Evolutionary conservation across 2,113 vertebrate genomes (phyloP), one percentile per base, ranked within the genome.

Genomic region (Brienomyrus longianalis): DNA sequence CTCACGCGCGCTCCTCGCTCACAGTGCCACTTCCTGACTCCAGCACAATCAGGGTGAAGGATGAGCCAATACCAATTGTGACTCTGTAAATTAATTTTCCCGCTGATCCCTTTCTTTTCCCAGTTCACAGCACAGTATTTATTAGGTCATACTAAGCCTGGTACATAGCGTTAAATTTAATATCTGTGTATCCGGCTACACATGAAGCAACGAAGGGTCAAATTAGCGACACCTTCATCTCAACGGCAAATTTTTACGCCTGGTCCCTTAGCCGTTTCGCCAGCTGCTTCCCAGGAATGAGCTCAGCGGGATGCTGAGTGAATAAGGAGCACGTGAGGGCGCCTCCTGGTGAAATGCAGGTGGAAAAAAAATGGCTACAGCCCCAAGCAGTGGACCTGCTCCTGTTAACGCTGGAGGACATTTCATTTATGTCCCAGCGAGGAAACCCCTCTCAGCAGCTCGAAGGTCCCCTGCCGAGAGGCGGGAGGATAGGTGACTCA

Each of bases 1-100:
- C 87, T 90, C 13, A 43, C 35, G 89, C 90, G 86, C 54, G 90
- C 90, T 91, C 83, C 89, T 74, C 89, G 87, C 74, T 91, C 54
- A 23, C 88, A 89, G 91, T 92, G 92, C 91, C 91, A 91, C 89
- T 92, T 77, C 88, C 66, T 90, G 90, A 91, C 89, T 90, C 48
- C 50, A 31, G 31, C 56, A 89, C 91, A 92, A 92, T 91, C 90
- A 92, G 66, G 47, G n/a, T 92, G 91, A 94, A 62, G 88, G 83
- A 93, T 92, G 90, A 92, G 45, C 90, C 90, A 91, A 92, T 91
- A 84, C 56, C 66, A 83, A 91, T 62, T 83, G 74, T 39, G 31
- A 90, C 70, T 83, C 77, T 39, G 31, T 87, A 92, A 93, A 92
- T 92, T 87, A 91, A 92, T 92, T 90, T 92, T 52, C 62, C 85